Evolutionary conservation across 2,797 vertebrate species (phyloP), one percentile per base, ranked within the genome.

Genomic region (Atherinosoma microstoma): DNA sequence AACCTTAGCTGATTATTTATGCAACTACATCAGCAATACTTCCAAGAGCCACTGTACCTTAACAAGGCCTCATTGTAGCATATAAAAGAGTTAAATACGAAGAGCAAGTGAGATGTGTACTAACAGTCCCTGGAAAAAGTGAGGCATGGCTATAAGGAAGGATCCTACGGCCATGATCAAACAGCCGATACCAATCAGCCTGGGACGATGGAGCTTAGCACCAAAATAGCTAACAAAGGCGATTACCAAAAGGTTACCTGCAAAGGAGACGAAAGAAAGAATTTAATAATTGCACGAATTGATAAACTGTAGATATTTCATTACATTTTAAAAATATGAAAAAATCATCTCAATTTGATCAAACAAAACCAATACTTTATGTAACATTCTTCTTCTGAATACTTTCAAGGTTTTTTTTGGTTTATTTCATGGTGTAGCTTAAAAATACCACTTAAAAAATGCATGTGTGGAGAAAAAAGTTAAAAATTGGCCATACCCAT

Each of bases 201-300:
- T 82, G 16, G 95, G 95, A 36, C 95, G 93, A 72, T 95, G 94
- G 71, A 95, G 87, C 70, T 95, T 95, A 0, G 94, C 94, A 2
- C 95, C 95, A 73, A 96, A 95, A 84, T 95, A 95, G 83, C 95
- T 96, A 68, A 95, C 94, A 78, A 95, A 94, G 22, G 94, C 88
- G 8, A 96, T 93, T 0, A 95, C 86, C 82, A 95, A 38, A 69
- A 96, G 82, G 88, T 95, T 95, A 6, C 95, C 95, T 96, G 73
- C 4, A 42, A 42, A 18, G 4, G 13, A 40, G 38, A 40, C 38
- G 20, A 38, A 58, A 34, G 35, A 20, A 58, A 34, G 0, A 20
- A 22, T 47, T 12, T n/a, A 53, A 0, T 24, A 42, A 68, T 40
- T 6, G 3, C 18, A 15, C 58, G 0, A 45, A n/a, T 58, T 42